These are phyloP conservation scores for Phylloscopus whistleri DNA, from an alignment of 2,113 vertebrate genomes.

Conservation along the genomic window DNA sequence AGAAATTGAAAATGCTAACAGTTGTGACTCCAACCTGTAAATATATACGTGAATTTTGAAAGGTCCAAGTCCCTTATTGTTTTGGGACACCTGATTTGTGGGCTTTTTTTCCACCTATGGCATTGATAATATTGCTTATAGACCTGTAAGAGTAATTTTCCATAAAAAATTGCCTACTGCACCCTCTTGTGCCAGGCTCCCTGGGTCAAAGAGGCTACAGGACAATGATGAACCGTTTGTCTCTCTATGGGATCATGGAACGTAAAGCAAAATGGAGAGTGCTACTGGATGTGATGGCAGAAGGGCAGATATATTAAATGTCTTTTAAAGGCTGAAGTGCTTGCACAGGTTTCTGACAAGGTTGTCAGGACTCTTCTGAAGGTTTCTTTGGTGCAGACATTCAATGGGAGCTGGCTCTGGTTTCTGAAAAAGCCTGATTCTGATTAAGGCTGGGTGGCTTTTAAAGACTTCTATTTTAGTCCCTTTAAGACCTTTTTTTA, in stretches of 20 bases:
- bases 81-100: neutral
- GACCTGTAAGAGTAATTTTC: neutral
- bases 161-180: neutral
- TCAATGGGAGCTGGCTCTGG: neutral
- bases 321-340: neutral
- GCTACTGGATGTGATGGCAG: neutral
- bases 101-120: neutral
- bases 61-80: neutral
- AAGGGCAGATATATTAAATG: neutral
- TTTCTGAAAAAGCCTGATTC: neutral
- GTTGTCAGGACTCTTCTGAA: neutral
- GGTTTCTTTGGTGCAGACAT: neutral
- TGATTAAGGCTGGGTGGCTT: neutral
- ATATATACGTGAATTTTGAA: neutral
- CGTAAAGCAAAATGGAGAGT: accelerated
- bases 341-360: neutral
- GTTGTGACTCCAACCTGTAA: neutral
- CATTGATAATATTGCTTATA: neutral
- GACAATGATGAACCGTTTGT: neutral
- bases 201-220: neutral
- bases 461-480: neutral
- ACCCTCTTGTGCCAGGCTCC: neutral
- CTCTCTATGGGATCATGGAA: neutral
- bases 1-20: neutral
- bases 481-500: accelerated